Conservation (phyloP, 1,140 invertebrate genomes). For the Littorina saxatilis region DNA sequence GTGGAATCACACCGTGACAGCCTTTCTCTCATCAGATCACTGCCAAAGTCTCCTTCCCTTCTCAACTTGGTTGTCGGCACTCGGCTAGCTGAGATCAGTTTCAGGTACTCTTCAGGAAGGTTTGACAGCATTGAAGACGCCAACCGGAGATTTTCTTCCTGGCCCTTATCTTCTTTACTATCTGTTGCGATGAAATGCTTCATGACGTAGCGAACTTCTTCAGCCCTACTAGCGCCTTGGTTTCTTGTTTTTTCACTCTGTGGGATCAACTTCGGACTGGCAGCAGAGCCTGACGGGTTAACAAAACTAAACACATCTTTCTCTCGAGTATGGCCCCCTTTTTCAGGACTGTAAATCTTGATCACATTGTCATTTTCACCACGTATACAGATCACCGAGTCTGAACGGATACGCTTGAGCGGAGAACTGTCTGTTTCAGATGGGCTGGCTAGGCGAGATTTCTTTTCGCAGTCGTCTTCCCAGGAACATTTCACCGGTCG, state of each 20-base stretch:
- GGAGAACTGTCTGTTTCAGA: constrained; percentile 31
- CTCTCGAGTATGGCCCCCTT: background rate
- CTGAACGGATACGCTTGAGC: constrained; percentile 7
- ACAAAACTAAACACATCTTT: background rate
- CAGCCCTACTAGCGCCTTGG: background rate
- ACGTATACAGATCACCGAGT: constrained; percentile 40
- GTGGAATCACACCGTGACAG: constrained; percentile 19
- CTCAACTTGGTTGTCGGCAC: background rate
- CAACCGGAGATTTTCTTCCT: background rate
- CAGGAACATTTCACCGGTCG: constrained; percentile 3
- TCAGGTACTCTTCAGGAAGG: constrained; percentile 7
- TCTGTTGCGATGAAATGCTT: constrained; percentile 38
- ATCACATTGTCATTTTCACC: constrained; percentile 47
- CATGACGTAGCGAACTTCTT: constrained; percentile 29
- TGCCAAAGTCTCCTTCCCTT: background rate
- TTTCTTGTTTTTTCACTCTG: background rate
- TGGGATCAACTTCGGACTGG: background rate
- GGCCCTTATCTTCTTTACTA: background rate
- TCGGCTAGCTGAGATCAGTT: background rate
- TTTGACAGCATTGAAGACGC: constrained; percentile 5
- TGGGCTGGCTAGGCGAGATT: constrained; percentile 6
- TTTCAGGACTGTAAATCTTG: constrained; percentile 29
- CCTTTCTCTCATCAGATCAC: constrained; percentile 3
- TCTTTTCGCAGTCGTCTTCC: constrained; percentile 3
- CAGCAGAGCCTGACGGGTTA: too few species aligned